phyloP scores from a whole-genome alignment of 2,888 invertebrate species.

The Brachycybe producta region DNA sequence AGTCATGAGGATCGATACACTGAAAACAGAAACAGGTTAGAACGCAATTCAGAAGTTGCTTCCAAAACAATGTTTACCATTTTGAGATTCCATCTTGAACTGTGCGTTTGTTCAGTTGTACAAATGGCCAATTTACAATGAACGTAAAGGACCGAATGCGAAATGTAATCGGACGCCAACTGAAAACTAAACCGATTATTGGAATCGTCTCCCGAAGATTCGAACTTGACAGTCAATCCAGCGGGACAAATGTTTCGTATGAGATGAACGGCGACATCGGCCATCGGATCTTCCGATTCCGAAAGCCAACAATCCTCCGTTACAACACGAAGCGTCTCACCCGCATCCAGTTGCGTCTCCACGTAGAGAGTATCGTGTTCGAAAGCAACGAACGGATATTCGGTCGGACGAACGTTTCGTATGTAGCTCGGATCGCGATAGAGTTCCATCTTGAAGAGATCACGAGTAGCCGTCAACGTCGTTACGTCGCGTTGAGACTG shows the following conservation, averaged over 20 bases:
- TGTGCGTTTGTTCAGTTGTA: constrained; percentile 23
- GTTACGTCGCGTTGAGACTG: constrained; percentile 2
- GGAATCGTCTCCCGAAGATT: not conserved
- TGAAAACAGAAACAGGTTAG: constrained; percentile 22
- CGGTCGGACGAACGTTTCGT: constrained; percentile 16
- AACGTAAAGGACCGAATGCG: constrained; percentile 26
- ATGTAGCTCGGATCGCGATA: constrained; percentile 24
- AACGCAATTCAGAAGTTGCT: not conserved
- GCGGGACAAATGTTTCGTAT: constrained; percentile 5
- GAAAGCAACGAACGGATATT: constrained; percentile 23
- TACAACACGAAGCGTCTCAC: constrained; percentile 22
- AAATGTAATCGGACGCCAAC: constrained; percentile 26
- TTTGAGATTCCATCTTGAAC: constrained; percentile 24
- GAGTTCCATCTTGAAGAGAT: constrained; percentile 23
- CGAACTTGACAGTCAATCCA: not conserved
- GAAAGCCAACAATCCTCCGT: constrained; percentile 31
- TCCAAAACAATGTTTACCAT: constrained; percentile 22
- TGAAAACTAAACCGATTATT: constrained; percentile 27
- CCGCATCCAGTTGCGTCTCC: constrained; percentile 27
- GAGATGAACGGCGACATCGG: not conserved
- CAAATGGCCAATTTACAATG: constrained; percentile 33
- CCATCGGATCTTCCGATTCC: constrained; percentile 23
- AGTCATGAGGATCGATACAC: constrained; percentile 26
- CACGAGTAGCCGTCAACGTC: constrained; percentile 5
- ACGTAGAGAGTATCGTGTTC: constrained; percentile 27